Conservation (phyloP, 1,140 invertebrate genomes). For the Drosophila persimilis region DNA sequence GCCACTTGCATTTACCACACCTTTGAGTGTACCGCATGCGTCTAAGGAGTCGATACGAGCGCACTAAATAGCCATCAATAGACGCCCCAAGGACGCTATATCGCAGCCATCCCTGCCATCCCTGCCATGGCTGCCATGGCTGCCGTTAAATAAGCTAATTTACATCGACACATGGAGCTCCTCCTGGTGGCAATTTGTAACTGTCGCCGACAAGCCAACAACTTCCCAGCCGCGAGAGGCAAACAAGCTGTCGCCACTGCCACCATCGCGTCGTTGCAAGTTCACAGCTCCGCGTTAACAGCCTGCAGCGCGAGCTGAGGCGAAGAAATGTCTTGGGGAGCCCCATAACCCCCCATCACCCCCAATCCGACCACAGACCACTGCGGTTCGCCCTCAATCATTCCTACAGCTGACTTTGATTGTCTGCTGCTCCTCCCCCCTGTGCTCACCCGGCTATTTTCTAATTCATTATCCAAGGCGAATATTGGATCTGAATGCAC, state of each 20-base stretch:
- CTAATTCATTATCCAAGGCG: conserved; percentile 16
- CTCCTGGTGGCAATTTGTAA: conserved; percentile 48
- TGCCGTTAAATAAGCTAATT: conserved; percentile 69
- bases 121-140: conserved; percentile 12
- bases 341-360: background rate
- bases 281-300: conserved; percentile 61
- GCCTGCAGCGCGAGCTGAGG: conserved; percentile 12
- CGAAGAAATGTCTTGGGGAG: background rate
- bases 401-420: background rate
- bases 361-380: conserved; percentile 18
- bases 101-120: background rate
- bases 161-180: conserved; percentile 58
- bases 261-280: conserved; percentile 35
- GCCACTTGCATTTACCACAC: conserved; percentile 39
- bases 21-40: conserved; percentile 33
- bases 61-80: conserved; percentile 66
- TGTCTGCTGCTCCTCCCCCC: background rate
- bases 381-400: conserved; percentile 17
- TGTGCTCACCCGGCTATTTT: background rate
- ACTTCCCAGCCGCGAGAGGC: conserved; percentile 41
- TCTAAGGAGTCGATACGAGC: conserved; percentile 31
- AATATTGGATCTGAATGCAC: too few relatives aligned
- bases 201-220: conserved; percentile 41
- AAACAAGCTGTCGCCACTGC: conserved; percentile 11
- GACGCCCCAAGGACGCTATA: conserved; percentile 51